These are phyloP conservation scores for Hystrix brachyura DNA, from an alignment of 2,113 vertebrate genomes.

Conservation along the genomic window DNA sequence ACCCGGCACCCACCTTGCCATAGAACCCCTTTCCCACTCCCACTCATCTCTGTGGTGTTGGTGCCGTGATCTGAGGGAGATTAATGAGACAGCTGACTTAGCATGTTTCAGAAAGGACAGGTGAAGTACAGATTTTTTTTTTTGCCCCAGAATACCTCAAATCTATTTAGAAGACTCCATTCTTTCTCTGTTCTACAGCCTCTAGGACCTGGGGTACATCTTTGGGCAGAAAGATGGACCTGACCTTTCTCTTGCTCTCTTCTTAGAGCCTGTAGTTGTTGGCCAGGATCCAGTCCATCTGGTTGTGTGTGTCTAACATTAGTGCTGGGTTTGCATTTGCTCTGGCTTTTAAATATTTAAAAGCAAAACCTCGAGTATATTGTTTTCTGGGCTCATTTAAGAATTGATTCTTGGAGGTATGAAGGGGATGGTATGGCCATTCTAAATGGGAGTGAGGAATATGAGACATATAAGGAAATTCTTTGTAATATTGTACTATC, in stretches of 20 bases:
- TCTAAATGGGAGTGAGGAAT: neutral
- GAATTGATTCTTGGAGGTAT: neutral
- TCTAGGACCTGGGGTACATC: neutral
- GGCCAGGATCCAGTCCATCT: neutral
- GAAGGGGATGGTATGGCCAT: neutral
- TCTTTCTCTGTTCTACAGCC: neutral
- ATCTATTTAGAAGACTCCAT: neutral
- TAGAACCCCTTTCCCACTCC: neutral
- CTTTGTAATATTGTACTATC: neutral
- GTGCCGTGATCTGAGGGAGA: neutral
- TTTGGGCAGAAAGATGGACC: neutral
- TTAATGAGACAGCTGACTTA: neutral
- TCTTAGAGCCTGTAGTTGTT: neutral
- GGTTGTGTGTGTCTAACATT: neutral
- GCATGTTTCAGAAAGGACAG: neutral
- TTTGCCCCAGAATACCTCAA: neutral
- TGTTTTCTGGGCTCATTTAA: neutral
- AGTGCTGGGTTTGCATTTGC: neutral
- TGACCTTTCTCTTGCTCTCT: neutral
- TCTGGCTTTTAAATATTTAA: conserved; percentile 63
- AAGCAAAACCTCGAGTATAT: neutral
- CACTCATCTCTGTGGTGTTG: neutral
- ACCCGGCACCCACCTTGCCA: too few relatives aligned
- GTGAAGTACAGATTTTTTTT: neutral
- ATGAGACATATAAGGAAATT: neutral